Conservation (phyloP, 2,888 invertebrate genomes). For the Achlya flavicornis region DNA sequence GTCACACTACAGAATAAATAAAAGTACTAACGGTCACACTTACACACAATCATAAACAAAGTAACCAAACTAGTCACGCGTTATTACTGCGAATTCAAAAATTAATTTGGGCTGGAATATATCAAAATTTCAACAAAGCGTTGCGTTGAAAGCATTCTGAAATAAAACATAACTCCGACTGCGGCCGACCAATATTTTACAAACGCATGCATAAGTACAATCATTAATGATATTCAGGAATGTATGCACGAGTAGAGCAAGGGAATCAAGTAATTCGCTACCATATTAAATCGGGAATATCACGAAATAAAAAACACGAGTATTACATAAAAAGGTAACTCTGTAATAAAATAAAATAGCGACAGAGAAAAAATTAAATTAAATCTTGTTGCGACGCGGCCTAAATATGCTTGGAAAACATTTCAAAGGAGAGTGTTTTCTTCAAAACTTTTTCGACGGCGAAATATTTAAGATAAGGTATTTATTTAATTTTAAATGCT, state of each 20-base stretch:
- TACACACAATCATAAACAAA: slow-evolving; percentile 55
- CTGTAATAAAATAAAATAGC: slow-evolving; percentile 48
- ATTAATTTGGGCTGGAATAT: slow-evolving; percentile 37
- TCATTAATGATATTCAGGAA: slow-evolving; percentile 20
- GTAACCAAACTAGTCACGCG: slow-evolving; percentile 58
- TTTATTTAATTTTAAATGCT: background rate
- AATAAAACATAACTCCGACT: slow-evolving; percentile 21
- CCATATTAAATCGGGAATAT: slow-evolving; percentile 22
- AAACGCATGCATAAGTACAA: slow-evolving; percentile 21
- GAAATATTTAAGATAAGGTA: slow-evolving; percentile 18
- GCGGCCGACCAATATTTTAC: slow-evolving; percentile 46
- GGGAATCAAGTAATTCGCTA: background rate
- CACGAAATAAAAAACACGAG: slow-evolving; percentile 44
- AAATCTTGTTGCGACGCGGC: slow-evolving; percentile 42
- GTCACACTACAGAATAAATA: no score
- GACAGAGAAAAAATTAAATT: slow-evolving; percentile 45
- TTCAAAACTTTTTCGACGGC: slow-evolving; percentile 36
- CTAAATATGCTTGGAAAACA: slow-evolving; percentile 37
- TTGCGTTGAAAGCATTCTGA: slow-evolving; percentile 11
- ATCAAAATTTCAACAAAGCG: no score
- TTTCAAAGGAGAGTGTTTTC: slow-evolving; percentile 27
- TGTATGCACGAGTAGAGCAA: background rate
- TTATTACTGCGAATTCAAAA: slow-evolving; percentile 39
- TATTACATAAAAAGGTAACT: slow-evolving; percentile 44
- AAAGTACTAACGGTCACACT: no score